phyloP scores from a whole-genome alignment of 2,888 invertebrate species.

The Hemistola chrysoprasaria region DNA sequence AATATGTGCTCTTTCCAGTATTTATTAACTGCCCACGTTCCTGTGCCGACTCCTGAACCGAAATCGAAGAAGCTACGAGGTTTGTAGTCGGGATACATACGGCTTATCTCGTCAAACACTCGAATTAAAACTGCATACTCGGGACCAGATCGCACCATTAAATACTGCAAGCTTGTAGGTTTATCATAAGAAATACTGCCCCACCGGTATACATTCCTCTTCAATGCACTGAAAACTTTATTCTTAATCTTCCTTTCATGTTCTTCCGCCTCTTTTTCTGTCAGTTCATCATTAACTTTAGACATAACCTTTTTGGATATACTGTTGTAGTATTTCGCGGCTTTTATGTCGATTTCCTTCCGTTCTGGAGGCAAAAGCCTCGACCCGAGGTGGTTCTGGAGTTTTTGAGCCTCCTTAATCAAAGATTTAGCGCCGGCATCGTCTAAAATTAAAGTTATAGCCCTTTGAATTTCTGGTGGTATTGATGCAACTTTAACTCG shows the following conservation, averaged over 20 bases:
- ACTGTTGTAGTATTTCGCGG: slow-evolving; percentile 58
- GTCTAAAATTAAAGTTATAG: slow-evolving; percentile 77
- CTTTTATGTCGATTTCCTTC: slow-evolving; percentile 67
- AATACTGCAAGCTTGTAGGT: slow-evolving; percentile 85
- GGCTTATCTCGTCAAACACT: slow-evolving; percentile 88
- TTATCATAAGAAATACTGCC: slow-evolving; percentile 86
- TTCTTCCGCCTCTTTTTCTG: slow-evolving; percentile 56
- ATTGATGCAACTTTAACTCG: slow-evolving; percentile 75
- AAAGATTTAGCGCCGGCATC: slow-evolving; percentile 83
- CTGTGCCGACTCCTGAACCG: slow-evolving; percentile 95
- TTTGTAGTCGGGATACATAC: slow-evolving; percentile 84
- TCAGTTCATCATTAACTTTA: slow-evolving; percentile 40
- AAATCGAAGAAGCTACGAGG: slow-evolving; percentile 94
- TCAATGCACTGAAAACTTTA: slow-evolving; percentile 81
- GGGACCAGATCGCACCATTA: slow-evolving; percentile 85
- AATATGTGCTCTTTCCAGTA: slow-evolving; percentile 87
- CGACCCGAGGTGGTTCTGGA: slow-evolving; percentile 83
- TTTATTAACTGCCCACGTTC: slow-evolving; percentile 90
- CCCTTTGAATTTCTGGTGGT: slow-evolving; percentile 83
- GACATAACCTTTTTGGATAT: slow-evolving; percentile 56
- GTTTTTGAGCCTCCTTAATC: slow-evolving; percentile 72
- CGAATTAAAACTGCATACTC: slow-evolving; percentile 88
- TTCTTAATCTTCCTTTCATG: slow-evolving; percentile 73
- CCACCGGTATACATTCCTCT: slow-evolving; percentile 87
- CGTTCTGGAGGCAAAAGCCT: slow-evolving; percentile 86